Conservation (phyloP, 2,797 vertebrate species). For the Enteromius treurensis region DNA sequence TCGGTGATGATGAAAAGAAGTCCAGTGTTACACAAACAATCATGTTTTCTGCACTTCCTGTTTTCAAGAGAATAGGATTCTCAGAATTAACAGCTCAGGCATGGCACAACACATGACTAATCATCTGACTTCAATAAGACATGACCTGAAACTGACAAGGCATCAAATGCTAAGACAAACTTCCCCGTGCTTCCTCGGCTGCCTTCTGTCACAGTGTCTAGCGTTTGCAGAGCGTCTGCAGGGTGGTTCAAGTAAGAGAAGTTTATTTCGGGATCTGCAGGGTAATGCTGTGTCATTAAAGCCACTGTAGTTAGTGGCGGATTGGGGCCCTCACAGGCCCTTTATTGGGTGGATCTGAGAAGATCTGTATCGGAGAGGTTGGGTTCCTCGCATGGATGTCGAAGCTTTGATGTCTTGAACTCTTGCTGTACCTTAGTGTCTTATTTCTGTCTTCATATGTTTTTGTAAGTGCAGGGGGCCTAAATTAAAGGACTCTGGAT, state of each 20-base stretch:
- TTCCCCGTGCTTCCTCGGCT: conserved; percentile 7
- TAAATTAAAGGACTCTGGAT: conserved; percentile 24
- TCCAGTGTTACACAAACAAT: conserved; percentile 28
- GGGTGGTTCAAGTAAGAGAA: conserved; percentile 33
- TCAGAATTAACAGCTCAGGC: conserved; percentile 1
- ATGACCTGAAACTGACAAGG: conserved; percentile 37
- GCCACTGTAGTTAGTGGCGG: conserved; percentile 57
- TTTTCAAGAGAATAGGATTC: neutral
- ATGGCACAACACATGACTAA: conserved; percentile 19
- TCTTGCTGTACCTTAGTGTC: conserved; percentile 23
- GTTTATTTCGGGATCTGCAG: conserved; percentile 58
- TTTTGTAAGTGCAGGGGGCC: conserved; percentile 13
- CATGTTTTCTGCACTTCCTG: conserved; percentile 23
- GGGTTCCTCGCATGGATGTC: conserved; percentile 35
- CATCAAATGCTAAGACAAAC: conserved; percentile 15
- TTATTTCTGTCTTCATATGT: conserved; percentile 22
- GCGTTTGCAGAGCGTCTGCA: conserved; percentile 27
- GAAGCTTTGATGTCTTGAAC: conserved; percentile 59
- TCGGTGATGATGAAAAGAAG: conserved; percentile 3
- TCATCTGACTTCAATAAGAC: conserved; percentile 38
- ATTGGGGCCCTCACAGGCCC: conserved; percentile 21
- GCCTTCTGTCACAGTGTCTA: conserved; percentile 3
- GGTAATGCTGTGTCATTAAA: conserved; percentile 63
- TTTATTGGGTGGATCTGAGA: conserved; percentile 44
- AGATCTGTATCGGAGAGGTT: conserved; percentile 43